Base-by-base conservation (phyloP, 2,113 vertebrate species). In the Procapra przewalskii region DNA sequence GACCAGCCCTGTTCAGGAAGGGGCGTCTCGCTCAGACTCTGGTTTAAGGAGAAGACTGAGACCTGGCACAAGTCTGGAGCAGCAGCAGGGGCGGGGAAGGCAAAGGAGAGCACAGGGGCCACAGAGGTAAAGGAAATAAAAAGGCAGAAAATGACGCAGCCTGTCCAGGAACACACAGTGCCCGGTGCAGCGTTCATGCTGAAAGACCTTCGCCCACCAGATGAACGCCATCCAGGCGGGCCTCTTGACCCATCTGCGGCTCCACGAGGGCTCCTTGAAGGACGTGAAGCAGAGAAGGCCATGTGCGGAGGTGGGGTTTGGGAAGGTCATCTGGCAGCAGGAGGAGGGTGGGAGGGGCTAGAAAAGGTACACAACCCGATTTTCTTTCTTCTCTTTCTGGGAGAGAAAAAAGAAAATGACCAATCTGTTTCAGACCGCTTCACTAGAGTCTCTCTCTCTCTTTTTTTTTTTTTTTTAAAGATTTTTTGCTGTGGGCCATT, bases 151-250 rank as follows among this genome's bases (percentile, higher is more conserved):
- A 27, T 0, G 14, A 29, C 0, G 19, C 1, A 12, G 67, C 40
- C 57, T 11, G 1, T 45, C 88, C 11, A 40, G 64, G 16, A 54
- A 23, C 50, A 15, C 50, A 57, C 7, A 3, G 45, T 6, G 43
- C 48, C 55, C 13, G 0, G 0, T 23, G 5, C 11, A 4, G 82
- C 23, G n/a, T 12, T 45, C 60, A 17, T 14, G 15, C 14, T 23
- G 60, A 71, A 11, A 21, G n/a, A 52, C 52, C 27, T 43, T 21
- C 0, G 0, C 14, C n/a, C 33, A n/a, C 21, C 3, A 1, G 33
- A 15, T 27, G 52, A 16, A 12, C 0, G 40, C 45, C 3, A 12
- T 29, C 8, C 6, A 50, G 50, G 50, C 13, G 5, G 33, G 19
- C 27, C 52, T 80, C 21, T 80, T 45, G 45, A 16, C 67, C 55